Conservation (phyloP, 2,113 vertebrate genomes). For the Cyanocitta stelleri region DNA sequence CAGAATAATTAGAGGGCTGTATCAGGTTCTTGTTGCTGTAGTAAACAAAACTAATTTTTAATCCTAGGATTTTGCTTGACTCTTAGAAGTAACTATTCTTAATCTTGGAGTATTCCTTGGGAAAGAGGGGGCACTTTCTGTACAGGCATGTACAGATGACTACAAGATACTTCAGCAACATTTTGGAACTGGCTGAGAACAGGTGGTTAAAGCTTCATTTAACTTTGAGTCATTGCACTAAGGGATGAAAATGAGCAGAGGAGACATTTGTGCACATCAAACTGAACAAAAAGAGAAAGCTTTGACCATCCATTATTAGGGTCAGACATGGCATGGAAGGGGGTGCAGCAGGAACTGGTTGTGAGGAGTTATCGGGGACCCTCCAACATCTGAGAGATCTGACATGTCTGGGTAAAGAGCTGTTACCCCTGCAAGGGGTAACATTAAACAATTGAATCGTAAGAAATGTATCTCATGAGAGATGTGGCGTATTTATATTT, state of each 20-base stretch:
- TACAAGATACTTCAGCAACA: background rate
- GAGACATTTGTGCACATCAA: background rate
- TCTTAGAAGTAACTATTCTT: background rate
- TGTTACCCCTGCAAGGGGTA: background rate
- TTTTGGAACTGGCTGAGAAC: background rate
- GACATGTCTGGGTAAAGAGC: background rate
- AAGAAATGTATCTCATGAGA: background rate
- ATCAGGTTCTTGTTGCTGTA: background rate
- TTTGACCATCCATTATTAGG: background rate
- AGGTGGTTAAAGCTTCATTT: background rate
- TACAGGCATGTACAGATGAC: background rate
- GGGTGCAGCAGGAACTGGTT: background rate
- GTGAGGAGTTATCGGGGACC: background rate
- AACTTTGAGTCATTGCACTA: background rate
- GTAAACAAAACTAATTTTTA: background rate
- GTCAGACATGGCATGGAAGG: background rate
- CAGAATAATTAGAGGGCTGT: background rate
- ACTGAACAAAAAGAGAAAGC: background rate
- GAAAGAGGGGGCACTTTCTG: background rate
- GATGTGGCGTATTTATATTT: background rate
- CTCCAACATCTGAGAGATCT: background rate
- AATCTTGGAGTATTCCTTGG: background rate
- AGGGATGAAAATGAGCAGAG: background rate
- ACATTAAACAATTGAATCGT: background rate
- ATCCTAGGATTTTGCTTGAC: background rate